Conservation (phyloP, 2,797 vertebrate genomes). For the Geotria australis region DNA sequence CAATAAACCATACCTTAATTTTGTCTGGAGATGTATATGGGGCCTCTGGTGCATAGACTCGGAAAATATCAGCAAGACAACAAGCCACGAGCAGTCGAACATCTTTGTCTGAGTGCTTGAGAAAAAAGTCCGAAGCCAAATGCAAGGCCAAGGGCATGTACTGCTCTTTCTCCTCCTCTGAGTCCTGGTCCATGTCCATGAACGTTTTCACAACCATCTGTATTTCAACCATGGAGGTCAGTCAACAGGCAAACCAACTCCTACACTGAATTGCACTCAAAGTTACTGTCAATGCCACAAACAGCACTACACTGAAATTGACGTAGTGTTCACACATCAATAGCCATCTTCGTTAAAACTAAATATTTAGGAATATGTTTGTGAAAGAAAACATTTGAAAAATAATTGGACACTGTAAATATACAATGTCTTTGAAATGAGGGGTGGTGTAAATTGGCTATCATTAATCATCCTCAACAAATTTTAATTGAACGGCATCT, state of each 20-base stretch:
- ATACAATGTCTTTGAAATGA: too few species aligned
- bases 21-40: slow-evolving; percentile 97
- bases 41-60: slow-evolving; percentile 94
- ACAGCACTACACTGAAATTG: too few species aligned
- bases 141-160: slow-evolving; percentile 87
- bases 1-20: slow-evolving; percentile 41
- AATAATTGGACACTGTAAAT: too few species aligned
- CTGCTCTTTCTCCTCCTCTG: slow-evolving; percentile 95
- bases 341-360: too few species aligned
- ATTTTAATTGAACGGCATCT: too few species aligned
- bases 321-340: too few species aligned
- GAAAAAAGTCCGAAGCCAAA: slow-evolving; percentile 92
- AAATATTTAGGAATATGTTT: too few species aligned
- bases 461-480: too few species aligned
- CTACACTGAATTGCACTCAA: neutral
- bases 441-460: too few species aligned
- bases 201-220: slow-evolving; percentile 99
- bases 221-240: neutral
- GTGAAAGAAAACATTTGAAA: too few species aligned
- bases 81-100: slow-evolving; percentile 89
- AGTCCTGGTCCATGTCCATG: slow-evolving; percentile 99
- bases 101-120: slow-evolving; percentile 98
- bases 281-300: neutral
- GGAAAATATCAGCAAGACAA: slow-evolving; percentile 94
- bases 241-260: neutral